Conservation (phyloP, 2,113 vertebrate genomes). For the Piprites chloris region DNA sequence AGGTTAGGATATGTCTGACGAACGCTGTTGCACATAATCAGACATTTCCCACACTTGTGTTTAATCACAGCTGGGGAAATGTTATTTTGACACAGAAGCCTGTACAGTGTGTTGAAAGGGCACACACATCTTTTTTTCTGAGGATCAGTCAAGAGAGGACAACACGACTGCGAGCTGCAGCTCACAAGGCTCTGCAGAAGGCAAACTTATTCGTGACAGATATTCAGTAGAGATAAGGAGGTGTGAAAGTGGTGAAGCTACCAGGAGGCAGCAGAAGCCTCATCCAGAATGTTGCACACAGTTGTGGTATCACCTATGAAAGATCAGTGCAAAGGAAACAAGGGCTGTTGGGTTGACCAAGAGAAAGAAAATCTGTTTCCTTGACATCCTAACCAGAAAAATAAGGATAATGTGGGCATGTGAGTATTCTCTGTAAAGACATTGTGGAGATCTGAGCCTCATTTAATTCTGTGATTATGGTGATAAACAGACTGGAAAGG, state of each 20-base stretch:
- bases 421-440: not conserved
- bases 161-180: not conserved
- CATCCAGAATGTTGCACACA: rapidly evolving
- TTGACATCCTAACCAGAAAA: not conserved
- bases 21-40: not conserved
- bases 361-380: not conserved
- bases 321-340: not conserved
- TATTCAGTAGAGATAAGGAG: not conserved
- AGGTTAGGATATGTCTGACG: not conserved
- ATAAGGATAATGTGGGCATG: not conserved
- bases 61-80: not conserved
- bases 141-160: not conserved
- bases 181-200: not conserved
- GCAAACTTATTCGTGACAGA: not conserved
- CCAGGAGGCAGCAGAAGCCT: not conserved
- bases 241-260: not conserved
- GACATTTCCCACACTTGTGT: not conserved
- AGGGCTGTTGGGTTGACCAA: not conserved
- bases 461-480: not conserved
- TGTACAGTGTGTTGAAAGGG: not conserved
- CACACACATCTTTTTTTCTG: rapidly evolving
- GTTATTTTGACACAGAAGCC: not conserved
- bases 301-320: not conserved
- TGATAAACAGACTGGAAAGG: not conserved
- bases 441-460: not conserved